A percentile compares a stretch with the other conserved stretches of the same genome.
Evolutionary conservation across 2,797 vertebrate species (phyloP).

Genomic region (Sarcoramphus papa): DNA sequence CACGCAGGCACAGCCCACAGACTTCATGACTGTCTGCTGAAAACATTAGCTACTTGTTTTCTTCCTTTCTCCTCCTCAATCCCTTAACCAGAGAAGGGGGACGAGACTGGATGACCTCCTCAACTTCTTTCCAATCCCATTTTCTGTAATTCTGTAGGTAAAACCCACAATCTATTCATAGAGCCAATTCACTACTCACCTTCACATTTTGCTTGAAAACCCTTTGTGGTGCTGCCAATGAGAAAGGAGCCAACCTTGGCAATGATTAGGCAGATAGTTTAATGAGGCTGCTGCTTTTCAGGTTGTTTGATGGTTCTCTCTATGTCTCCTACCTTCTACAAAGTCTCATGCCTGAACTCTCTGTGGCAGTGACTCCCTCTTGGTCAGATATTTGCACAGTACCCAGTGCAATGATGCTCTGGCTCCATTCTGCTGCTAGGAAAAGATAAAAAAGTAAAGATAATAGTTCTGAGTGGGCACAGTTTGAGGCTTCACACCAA

Average conservation of each 20-base stretch:
- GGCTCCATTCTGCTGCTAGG: background rate
- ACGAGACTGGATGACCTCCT: background rate
- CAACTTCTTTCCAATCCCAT: background rate
- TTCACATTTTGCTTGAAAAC: background rate
- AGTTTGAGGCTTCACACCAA: background rate
- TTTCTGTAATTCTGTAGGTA: background rate
- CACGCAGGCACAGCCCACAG: background rate
- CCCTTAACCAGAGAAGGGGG: background rate
- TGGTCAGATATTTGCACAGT: background rate
- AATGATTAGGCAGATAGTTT: background rate
- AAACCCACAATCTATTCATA: background rate
- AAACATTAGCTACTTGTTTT: background rate
- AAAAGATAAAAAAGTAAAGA: background rate
- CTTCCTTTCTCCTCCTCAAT: background rate
- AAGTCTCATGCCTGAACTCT: background rate
- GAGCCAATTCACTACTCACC: background rate
- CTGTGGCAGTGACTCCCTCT: background rate
- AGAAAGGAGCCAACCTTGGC: background rate
- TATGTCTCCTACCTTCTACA: background rate
- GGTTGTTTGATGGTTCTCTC: background rate
- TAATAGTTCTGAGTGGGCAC: background rate
- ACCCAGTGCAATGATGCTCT: background rate
- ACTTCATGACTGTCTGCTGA: background rate
- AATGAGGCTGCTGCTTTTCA: background rate
- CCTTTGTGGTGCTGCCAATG: fast-evolving